These are phyloP conservation scores for Mellivora capensis DNA, from an alignment of 2,113 vertebrate genomes.

Conservation along the genomic window DNA sequence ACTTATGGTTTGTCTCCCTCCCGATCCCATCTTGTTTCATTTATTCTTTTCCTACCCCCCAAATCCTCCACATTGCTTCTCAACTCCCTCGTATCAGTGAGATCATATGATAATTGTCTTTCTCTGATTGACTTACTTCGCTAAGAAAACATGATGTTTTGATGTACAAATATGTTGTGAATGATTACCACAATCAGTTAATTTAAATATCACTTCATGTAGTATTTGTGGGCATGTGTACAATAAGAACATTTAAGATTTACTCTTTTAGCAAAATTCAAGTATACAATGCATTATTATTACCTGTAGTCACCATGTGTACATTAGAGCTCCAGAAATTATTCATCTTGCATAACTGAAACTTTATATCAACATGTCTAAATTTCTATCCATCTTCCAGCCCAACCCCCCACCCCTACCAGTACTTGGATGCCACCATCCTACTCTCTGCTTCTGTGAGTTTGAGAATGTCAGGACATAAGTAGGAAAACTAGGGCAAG, in stretches of 20 bases:
- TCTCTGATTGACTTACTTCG: too few species aligned
- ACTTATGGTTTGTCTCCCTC: too few species aligned
- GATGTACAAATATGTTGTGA: not conserved
- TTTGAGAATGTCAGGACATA: not conserved
- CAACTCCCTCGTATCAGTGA: too few species aligned
- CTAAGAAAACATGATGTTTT: not conserved
- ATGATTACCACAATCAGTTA: not conserved
- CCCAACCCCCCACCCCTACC: too few species aligned
- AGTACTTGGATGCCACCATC: not conserved
- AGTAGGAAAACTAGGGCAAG: not conserved
- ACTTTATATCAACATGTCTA: not conserved
- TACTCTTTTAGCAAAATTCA: not conserved
- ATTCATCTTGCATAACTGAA: not conserved
- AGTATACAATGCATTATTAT: not conserved
- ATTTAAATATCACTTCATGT: not conserved
- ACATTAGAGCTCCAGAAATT: not conserved
- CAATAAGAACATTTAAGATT: not conserved
- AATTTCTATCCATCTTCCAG: not conserved
- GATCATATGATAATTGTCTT: too few species aligned
- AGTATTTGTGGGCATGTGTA: not conserved
- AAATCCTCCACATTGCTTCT: too few species aligned
- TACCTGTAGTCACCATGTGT: not conserved
- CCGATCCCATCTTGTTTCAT: too few species aligned
- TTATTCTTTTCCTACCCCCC: too few species aligned
- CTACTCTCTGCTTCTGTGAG: not conserved